phyloP scores from a whole-genome alignment of 2,113 vertebrate species.

The Plotosus lineatus region DNA sequence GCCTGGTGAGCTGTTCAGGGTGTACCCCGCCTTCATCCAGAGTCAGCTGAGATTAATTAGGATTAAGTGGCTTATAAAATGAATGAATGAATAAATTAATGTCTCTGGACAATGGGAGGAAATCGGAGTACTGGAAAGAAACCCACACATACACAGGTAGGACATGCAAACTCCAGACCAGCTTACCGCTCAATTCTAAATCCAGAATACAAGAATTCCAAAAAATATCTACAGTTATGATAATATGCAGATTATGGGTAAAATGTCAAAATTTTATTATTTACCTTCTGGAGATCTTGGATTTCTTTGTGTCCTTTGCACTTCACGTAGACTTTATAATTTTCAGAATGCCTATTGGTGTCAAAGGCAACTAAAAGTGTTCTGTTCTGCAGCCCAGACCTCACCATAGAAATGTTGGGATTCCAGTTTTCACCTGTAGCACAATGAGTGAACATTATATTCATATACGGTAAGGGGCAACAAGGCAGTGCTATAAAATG shows the following conservation, averaged over 20 bases:
- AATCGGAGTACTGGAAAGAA: too few species aligned
- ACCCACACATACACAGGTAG: too few species aligned
- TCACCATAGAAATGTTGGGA: conserved; percentile 59
- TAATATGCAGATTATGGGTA: neutral
- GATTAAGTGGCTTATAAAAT: too few species aligned
- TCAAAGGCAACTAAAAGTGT: conserved; percentile 60
- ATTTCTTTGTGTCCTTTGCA: neutral
- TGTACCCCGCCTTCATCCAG: too few species aligned
- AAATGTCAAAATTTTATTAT: neutral
- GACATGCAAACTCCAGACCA: too few species aligned
- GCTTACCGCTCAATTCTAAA: too few species aligned
- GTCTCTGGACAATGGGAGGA: too few species aligned
- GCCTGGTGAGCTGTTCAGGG: too few species aligned
- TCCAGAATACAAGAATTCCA: neutral
- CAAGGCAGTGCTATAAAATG: neutral
- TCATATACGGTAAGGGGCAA: neutral
- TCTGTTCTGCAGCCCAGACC: neutral
- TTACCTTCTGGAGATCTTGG: conserved; percentile 40
- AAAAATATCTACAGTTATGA: too few species aligned
- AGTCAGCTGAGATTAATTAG: too few species aligned
- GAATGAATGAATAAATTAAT: too few species aligned
- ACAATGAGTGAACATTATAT: neutral
- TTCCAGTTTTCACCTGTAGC: conserved; percentile 68
- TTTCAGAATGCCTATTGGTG: conserved; percentile 49
- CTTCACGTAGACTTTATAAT: conserved; percentile 57